These are phyloP conservation scores for Dinothrombium tinctorium DNA, from an alignment of 1,140 invertebrate species.

Conservation along the genomic window DNA sequence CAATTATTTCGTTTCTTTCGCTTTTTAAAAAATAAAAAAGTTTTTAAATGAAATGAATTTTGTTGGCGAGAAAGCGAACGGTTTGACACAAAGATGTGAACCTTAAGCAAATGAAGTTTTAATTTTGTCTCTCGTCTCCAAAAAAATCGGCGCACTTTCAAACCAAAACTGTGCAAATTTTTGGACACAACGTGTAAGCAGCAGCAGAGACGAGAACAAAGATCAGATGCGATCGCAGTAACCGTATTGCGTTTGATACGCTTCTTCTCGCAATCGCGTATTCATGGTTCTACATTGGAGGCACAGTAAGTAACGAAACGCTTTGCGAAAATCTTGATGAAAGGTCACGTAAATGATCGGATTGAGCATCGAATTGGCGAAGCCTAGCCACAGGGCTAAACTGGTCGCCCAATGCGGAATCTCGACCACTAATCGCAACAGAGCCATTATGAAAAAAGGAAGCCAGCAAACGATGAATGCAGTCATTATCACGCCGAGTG, in stretches of 20 bases:
- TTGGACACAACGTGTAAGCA: too few relatives aligned
- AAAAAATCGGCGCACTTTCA: too few relatives aligned
- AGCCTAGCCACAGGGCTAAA: constrained; percentile 71
- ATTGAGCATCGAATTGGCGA: constrained; percentile 84
- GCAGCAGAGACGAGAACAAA: too few relatives aligned
- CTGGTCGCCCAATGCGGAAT: constrained; percentile 15
- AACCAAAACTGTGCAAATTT: too few relatives aligned
- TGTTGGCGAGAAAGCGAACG: too few relatives aligned
- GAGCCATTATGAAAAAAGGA: constrained; percentile 80
- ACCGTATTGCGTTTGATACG: constrained; percentile 71
- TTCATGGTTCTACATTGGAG: constrained; percentile 65
- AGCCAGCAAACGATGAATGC: constrained; percentile 55
- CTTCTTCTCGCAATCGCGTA: constrained; percentile 70
- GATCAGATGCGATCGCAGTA: too few relatives aligned
- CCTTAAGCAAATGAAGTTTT: too few relatives aligned
- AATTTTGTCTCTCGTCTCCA: too few relatives aligned
- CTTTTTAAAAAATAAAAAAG: too few relatives aligned
- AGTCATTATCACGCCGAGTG: constrained; percentile 71
- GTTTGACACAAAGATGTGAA: too few relatives aligned
- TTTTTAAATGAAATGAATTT: too few relatives aligned
- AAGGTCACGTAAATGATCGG: constrained; percentile 76
- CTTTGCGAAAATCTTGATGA: constrained; percentile 70
- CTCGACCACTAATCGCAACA: constrained; percentile 52
- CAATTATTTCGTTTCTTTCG: too few relatives aligned
- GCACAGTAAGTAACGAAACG: constrained; percentile 72